Evolutionary conservation across 2,888 invertebrate genomes (phyloP).

Genomic region (Pharmacophagus antenor): DNA sequence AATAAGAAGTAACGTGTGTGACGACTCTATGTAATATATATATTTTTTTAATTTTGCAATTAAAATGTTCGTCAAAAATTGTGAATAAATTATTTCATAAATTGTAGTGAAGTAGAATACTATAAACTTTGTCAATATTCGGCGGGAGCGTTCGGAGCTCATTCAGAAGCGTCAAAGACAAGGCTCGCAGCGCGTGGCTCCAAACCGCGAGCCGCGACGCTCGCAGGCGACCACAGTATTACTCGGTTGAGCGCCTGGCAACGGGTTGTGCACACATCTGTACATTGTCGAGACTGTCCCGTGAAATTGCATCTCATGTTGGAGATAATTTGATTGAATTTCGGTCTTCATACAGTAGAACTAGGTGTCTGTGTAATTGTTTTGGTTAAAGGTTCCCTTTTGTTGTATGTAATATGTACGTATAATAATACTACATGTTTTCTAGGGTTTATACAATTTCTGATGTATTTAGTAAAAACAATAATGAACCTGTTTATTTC

Average conservation of each 20-base stretch:
- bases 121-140: conserved; percentile 15
- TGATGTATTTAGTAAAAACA: too few relatives aligned
- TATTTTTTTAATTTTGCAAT: too few relatives aligned
- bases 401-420: not conserved
- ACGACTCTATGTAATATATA: too few relatives aligned
- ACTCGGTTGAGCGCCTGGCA: conserved; percentile 71
- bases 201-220: conserved; percentile 52
- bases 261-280: conserved; percentile 40
- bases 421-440: not conserved
- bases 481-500: too few relatives aligned
- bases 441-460: not conserved
- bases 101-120: not conserved
- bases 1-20: too few relatives aligned
- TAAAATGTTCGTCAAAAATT: not conserved
- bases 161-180: conserved; percentile 51
- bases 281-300: conserved; percentile 15
- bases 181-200: conserved; percentile 45
- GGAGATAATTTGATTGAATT: conserved; percentile 20
- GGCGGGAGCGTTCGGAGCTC: conserved; percentile 33
- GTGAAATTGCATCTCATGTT: conserved; percentile 3
- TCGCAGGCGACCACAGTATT: conserved; percentile 70
- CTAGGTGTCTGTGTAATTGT: not conserved
- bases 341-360: not conserved
- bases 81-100: not conserved
- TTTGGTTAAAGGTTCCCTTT: not conserved